These are phyloP conservation scores for Synergus japonicus DNA, from an alignment of 2,888 invertebrate species.

Conservation along the genomic window DNA sequence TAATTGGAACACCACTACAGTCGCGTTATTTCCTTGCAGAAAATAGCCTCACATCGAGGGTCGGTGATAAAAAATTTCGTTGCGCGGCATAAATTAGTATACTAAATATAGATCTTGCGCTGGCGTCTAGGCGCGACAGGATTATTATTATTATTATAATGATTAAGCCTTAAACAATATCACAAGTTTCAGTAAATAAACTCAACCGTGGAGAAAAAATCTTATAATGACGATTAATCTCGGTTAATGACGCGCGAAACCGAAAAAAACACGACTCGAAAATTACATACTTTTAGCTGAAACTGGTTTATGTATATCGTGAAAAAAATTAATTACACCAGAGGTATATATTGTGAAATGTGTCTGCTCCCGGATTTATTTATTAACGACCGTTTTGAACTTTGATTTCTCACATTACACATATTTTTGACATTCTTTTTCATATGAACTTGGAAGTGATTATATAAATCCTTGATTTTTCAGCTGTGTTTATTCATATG, in stretches of 20 bases:
- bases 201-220: neutral
- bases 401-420: constrained; percentile 18
- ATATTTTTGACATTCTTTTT: too few species aligned
- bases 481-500: neutral
- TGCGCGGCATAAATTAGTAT: constrained; percentile 19
- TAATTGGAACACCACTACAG: constrained; percentile 31
- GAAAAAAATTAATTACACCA: constrained; percentile 31
- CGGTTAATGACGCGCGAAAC: constrained; percentile 29
- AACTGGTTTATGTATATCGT: neutral
- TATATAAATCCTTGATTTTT: too few species aligned
- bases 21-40: constrained; percentile 23
- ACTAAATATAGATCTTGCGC: constrained; percentile 33
- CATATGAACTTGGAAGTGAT: too few species aligned
- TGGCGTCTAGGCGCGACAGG: constrained; percentile 21
- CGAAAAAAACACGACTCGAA: neutral
- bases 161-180: constrained; percentile 27
- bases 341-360: constrained; percentile 16
- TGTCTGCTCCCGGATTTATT: constrained; percentile 3
- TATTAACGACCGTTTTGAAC: constrained; percentile 2
- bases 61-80: constrained; percentile 26
- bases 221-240: constrained; percentile 12
- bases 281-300: constrained; percentile 3
- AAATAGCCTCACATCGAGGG: constrained; percentile 25
- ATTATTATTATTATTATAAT: constrained; percentile 33
- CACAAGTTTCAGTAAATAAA: constrained; percentile 10